Base-by-base conservation (phyloP, 2,888 invertebrate genomes). In the Drosophila nigricruria region DNA sequence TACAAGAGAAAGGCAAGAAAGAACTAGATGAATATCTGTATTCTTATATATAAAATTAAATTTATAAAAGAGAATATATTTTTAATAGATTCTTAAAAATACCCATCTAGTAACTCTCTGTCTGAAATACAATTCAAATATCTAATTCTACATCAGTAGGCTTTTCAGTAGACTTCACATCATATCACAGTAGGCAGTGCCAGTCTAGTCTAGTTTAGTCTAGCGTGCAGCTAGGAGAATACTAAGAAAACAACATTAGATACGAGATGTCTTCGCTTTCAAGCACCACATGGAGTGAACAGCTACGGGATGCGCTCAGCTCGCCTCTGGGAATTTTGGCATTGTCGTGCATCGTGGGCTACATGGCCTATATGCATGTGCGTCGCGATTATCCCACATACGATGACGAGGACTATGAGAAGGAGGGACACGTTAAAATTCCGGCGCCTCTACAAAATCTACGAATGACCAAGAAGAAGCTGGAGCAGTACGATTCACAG, bases 341-440 rank as follows among this genome's bases (percentile, higher is more conserved):
- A 0, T 9, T 75, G 36, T 38, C 62, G 9, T 38, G 64, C 10
- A 3, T 73, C 0, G 12, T 86, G 49, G 75, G 27, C 0, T 86
- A 69, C 6, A 10, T 73, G n/a, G 63, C 62, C 16, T 83, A 70
- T 3, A 12, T 36, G 2, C 47, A 49, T 3, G 49, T 43, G 0
- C 56, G 66, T 0, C 57, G 64, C 0, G 64, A 53, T 0, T 25
- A 69, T 52, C 80, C 75, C 4, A 78, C 78, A 3, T 86, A 84
- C 12, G 89, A 87, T n/a, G 79, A 81, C 1, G 71, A 74, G 12
- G 84, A 84, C 57, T 81, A 72, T 8, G 45, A 57, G 49, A 16
- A 34, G 0, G 68, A 58, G 18, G 71, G 60, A 0, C 59, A 73
- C 1, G 45, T 42, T 0, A 6, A 20, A 23, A 9, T 70, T 4